Percentiles rank a stretch among this genome's conserved stretches.
phyloP scores from a whole-genome alignment of 2,888 invertebrate genomes.

The Acanthosepion esculentum region DNA sequence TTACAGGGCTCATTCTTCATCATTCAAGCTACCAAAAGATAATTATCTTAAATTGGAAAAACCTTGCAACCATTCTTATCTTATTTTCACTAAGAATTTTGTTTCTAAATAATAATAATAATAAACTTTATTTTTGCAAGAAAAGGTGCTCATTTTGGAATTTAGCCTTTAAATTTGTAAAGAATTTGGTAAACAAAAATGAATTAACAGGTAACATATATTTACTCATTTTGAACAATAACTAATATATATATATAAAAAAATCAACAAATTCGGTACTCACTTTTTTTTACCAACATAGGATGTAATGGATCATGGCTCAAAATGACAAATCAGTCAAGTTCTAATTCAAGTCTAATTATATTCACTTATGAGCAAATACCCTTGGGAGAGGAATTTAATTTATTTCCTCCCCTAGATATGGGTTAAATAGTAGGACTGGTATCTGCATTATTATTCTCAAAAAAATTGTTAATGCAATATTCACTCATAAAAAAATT shows the following conservation, averaged over 20 bases:
- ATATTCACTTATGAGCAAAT: not conserved
- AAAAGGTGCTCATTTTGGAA: not conserved
- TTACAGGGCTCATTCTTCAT: not conserved
- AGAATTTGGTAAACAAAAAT: not conserved
- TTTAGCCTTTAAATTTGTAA: not conserved
- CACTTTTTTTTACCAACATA: too few relatives aligned
- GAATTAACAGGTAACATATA: not conserved
- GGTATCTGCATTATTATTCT: too few relatives aligned
- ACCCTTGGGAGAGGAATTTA: too few relatives aligned
- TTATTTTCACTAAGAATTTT: not conserved
- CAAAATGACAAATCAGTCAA: too few relatives aligned
- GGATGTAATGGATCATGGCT: too few relatives aligned
- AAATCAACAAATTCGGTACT: too few relatives aligned
- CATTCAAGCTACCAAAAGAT: not conserved
- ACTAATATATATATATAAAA: not conserved
- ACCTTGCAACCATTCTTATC: not conserved
- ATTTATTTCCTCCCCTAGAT: too few relatives aligned
- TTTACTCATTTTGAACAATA: not conserved
- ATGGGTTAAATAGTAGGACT: too few relatives aligned
- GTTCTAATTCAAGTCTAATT: too few relatives aligned
- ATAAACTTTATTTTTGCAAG: too few relatives aligned
- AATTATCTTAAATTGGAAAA: not conserved
- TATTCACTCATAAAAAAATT: too few relatives aligned
- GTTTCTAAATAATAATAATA: not conserved
- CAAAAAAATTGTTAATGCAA: too few relatives aligned